Conservation (phyloP, 2,797 vertebrate genomes). For the Apogon talboti region DNA sequence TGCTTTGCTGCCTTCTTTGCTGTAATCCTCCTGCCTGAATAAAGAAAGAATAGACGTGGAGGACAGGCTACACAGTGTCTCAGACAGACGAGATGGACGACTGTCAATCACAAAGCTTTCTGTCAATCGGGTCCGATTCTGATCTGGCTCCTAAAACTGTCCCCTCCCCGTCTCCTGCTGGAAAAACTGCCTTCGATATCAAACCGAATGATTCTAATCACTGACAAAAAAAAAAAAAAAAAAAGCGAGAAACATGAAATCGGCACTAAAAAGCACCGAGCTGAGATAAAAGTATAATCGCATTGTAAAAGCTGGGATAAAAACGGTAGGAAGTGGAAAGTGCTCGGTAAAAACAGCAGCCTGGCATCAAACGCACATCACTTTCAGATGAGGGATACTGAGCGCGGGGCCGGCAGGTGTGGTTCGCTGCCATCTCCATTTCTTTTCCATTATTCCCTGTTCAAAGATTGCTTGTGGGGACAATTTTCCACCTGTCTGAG, state of each 20-base stretch:
- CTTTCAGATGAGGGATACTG: slow-evolving; percentile 28
- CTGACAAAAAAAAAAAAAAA: not conserved
- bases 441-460: slow-evolving; percentile 48
- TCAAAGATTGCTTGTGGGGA: slow-evolving; percentile 60
- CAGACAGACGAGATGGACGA: slow-evolving; percentile 37
- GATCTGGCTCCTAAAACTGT: slow-evolving; percentile 1
- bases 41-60: slow-evolving; percentile 59
- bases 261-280: not conserved
- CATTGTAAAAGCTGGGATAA: slow-evolving; percentile 3
- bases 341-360: not conserved
- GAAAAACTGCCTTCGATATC: slow-evolving; percentile 6
- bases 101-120: slow-evolving; percentile 43
- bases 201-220: slow-evolving; percentile 10
- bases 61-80: slow-evolving; percentile 48
- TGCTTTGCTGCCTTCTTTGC: slow-evolving; percentile 72
- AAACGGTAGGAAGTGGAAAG: not conserved
- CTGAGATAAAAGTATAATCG: slow-evolving; percentile 3
- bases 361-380: not conserved
- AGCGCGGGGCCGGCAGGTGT: slow-evolving; percentile 26
- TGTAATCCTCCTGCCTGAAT: slow-evolving; percentile 73
- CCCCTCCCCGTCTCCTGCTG: not conserved
- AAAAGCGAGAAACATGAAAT: not conserved
- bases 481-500: slow-evolving; percentile 72
- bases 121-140: slow-evolving; percentile 48
- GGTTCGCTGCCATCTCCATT: slow-evolving; percentile 29